Conservation (phyloP, 1,140 invertebrate genomes). For the Cyrtorhinus lividipennis region DNA sequence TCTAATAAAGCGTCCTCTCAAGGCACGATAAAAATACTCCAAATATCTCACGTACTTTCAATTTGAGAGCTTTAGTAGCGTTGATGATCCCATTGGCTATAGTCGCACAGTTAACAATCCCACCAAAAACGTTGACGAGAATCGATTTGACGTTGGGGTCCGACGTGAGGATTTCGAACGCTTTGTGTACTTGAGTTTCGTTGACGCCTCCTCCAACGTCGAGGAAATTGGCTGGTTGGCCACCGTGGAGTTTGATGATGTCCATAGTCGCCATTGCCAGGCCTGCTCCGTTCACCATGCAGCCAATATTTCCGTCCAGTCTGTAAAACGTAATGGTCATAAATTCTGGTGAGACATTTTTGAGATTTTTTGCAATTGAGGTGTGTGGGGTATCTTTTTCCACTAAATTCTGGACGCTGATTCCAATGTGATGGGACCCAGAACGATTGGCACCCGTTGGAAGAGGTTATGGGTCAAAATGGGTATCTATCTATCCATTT, state of each 20-base stretch:
- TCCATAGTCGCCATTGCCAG: conserved; percentile 74
- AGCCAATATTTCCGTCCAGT: conserved; percentile 96
- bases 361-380: too few relatives aligned
- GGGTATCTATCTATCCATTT: too few relatives aligned
- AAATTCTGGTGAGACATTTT: background rate
- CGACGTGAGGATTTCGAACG: conserved; percentile 49
- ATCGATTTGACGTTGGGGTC: conserved; percentile 88
- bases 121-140: conserved; percentile 97
- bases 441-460: too few relatives aligned
- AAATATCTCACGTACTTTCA: too few relatives aligned
- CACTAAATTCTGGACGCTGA: too few relatives aligned
- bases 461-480: too few relatives aligned
- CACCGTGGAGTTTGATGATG: conserved; percentile 59
- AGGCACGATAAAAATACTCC: too few relatives aligned
- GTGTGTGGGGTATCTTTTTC: too few relatives aligned
- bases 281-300: conserved; percentile 64
- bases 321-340: background rate
- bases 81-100: conserved; percentile 90
- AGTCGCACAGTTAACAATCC: conserved; percentile 96
- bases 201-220: conserved; percentile 64
- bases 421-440: too few relatives aligned
- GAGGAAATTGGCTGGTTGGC: conserved; percentile 64
- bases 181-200: conserved; percentile 57
- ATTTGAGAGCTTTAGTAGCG: conserved; percentile 62
- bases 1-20: too few relatives aligned